These are phyloP conservation scores for Vimba vimba DNA, from an alignment of 2,113 vertebrate genomes.

Conservation along the genomic window DNA sequence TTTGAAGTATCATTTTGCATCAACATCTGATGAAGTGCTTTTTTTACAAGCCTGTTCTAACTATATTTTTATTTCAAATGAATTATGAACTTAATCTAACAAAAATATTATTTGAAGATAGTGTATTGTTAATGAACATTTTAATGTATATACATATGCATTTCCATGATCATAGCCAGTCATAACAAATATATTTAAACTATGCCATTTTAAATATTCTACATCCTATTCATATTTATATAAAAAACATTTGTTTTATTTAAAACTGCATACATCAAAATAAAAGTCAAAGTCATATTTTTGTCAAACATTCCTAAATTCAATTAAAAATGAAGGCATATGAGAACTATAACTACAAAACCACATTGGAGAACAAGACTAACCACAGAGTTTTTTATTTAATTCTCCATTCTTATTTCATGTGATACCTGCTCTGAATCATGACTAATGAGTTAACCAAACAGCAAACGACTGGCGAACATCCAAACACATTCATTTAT, in stretches of 20 bases:
- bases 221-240: neutral
- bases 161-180: neutral
- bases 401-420: neutral
- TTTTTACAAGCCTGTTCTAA: too few relatives aligned
- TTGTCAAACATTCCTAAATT: neutral
- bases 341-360: neutral
- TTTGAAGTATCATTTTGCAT: neutral
- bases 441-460: neutral
- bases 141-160: neutral
- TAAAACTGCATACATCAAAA: neutral
- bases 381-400: neutral
- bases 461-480: neutral
- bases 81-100: neutral
- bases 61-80: neutral
- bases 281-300: neutral
- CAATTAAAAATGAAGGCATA: neutral
- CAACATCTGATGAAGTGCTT: neutral
- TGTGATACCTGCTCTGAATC: neutral
- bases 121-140: neutral
- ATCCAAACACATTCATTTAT: neutral
- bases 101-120: neutral
- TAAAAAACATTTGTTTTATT: neutral
- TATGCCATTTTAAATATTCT: neutral
- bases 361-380: neutral
- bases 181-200: neutral